Evolutionary conservation across 2,113 vertebrate genomes (phyloP).

Genomic region (Oncorhynchus nerka): DNA sequence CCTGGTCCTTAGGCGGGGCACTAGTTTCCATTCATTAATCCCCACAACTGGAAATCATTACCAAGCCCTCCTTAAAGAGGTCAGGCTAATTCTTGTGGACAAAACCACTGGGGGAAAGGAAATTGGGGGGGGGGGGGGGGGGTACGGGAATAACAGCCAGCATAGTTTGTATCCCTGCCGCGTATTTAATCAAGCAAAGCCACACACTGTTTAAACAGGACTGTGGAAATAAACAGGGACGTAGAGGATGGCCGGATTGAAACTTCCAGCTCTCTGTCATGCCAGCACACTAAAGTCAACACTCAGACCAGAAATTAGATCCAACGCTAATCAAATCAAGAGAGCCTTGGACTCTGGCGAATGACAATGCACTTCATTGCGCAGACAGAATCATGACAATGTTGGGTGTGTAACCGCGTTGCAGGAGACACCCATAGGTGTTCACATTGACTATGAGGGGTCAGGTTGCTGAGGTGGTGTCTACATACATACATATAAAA

Average conservation of each 20-base stretch:
- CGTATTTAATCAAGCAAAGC: constrained; percentile 52
- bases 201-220: constrained; percentile 47
- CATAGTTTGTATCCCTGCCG: constrained; percentile 28
- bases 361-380: not conserved
- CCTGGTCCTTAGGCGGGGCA: constrained; percentile 38
- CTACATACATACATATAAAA: no score
- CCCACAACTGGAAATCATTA: constrained; percentile 69
- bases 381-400: not conserved
- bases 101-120: constrained; percentile 30
- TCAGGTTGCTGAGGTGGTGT: no score
- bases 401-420: not conserved
- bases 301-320: constrained; percentile 30
- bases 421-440: no score
- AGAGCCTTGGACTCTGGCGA: constrained; percentile 20
- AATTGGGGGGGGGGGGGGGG: not conserved
- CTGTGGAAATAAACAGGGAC: constrained; percentile 58
- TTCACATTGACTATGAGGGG: no score
- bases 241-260: constrained; percentile 44
- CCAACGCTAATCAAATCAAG: constrained; percentile 48
- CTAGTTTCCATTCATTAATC: constrained; percentile 64
- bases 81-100: constrained; percentile 23
- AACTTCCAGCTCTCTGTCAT: constrained; percentile 42
- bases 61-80: constrained; percentile 5
- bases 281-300: constrained; percentile 44
- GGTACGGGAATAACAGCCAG: constrained; percentile 34